phyloP scores from a whole-genome alignment of 2,797 vertebrate genomes.

The Setipinna tenuifilis region DNA sequence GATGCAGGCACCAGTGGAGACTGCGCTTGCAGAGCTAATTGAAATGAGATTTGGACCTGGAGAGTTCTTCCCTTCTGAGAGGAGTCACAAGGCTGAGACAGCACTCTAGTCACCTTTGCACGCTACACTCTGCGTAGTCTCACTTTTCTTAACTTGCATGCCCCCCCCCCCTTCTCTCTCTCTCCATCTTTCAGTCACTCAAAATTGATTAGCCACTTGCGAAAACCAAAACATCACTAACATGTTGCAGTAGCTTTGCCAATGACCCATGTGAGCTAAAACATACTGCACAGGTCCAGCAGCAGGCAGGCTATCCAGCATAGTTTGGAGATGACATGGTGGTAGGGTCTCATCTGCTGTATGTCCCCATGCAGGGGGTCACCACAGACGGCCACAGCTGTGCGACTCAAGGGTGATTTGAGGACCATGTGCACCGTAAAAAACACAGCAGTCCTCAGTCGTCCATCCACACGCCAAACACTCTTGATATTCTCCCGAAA shows the following conservation, averaged over 20 bases:
- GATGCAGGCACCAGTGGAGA: background rate
- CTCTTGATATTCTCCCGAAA: background rate
- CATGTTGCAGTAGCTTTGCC: background rate
- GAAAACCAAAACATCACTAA: too few species aligned
- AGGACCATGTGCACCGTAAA: too few species aligned
- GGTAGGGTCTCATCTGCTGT: background rate
- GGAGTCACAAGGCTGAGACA: background rate
- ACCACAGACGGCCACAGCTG: background rate
- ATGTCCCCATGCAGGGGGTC: background rate
- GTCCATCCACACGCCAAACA: background rate
- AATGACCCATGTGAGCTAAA: background rate
- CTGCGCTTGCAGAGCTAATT: background rate
- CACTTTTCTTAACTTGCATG: too few species aligned
- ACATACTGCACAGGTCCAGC: background rate
- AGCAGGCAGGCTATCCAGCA: background rate
- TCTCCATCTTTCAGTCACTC: too few species aligned
- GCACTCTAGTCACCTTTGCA: background rate
- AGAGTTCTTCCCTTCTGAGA: background rate
- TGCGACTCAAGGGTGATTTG: background rate
- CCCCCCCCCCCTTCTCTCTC: too few species aligned
- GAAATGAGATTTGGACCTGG: slow-evolving; percentile 17
- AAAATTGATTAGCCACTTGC: too few species aligned
- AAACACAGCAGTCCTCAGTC: too few species aligned
- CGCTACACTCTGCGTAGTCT: background rate
- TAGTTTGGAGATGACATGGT: background rate